phyloP scores from a whole-genome alignment of 1,140 invertebrate genomes.

The Helicoverpa zea region DNA sequence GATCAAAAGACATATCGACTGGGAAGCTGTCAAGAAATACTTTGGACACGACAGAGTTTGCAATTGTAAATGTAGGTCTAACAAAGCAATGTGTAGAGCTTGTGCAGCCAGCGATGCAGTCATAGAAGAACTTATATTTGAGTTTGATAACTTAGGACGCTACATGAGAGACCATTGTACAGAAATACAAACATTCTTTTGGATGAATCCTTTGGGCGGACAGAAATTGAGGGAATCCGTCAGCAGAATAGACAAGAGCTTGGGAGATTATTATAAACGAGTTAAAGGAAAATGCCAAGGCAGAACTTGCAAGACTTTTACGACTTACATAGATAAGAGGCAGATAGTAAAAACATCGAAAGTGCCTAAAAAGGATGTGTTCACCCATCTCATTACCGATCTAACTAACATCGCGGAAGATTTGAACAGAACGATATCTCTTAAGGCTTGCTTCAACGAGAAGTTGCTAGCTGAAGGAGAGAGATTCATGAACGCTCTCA shows the following conservation, averaged over 20 bases:
- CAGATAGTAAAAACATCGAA: constrained; percentile 18
- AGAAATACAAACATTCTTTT: constrained; percentile 80
- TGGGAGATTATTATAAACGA: constrained; percentile 74
- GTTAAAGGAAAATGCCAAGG: constrained; percentile 74
- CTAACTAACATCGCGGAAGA: constrained; percentile 57
- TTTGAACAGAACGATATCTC: constrained; percentile 55
- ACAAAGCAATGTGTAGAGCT: constrained; percentile 70
- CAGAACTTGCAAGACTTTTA: constrained; percentile 66
- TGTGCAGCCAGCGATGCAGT: constrained; percentile 73
- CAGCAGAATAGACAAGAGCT: constrained; percentile 66
- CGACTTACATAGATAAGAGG: constrained; percentile 65
- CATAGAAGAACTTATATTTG: constrained; percentile 73
- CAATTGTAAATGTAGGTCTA: constrained; percentile 68
- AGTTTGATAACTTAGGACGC: constrained; percentile 73
- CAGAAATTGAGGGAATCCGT: constrained; percentile 73
- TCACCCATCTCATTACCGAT: constrained; percentile 52
- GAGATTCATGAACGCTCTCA: constrained; percentile 54
- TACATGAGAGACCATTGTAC: constrained; percentile 79
- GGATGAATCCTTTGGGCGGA: constrained; percentile 75
- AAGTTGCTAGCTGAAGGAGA: constrained; percentile 52
- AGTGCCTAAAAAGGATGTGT: not conserved
- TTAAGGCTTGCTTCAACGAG: constrained; percentile 50
- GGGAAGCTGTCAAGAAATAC: constrained; percentile 66
- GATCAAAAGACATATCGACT: constrained; percentile 57
- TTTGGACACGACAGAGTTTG: constrained; percentile 71